Conservation (phyloP, 2,888 invertebrate genomes). For the Agonopterix arenella region DNA sequence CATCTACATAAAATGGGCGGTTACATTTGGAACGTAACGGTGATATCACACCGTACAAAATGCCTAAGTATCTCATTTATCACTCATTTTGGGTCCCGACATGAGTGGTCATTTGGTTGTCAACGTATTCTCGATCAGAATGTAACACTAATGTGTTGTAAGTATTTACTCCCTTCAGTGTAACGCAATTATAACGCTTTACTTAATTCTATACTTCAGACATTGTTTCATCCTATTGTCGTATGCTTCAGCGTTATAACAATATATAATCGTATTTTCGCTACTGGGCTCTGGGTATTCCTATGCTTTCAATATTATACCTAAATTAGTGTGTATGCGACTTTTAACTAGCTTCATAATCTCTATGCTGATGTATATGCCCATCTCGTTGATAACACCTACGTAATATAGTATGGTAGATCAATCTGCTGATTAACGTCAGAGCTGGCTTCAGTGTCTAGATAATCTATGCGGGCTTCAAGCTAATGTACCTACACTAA, state of each 20-base stretch:
- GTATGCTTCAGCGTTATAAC: constrained; percentile 74
- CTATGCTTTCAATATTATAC: constrained; percentile 72
- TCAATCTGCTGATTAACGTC: constrained; percentile 70
- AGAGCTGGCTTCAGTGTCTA: constrained; percentile 75
- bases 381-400: constrained; percentile 69
- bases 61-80: constrained; percentile 52
- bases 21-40: constrained; percentile 27
- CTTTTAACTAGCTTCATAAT: constrained; percentile 72
- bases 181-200: constrained; percentile 66
- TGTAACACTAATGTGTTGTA: constrained; percentile 67
- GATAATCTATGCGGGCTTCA: constrained; percentile 74
- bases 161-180: constrained; percentile 65
- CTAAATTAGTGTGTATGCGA: constrained; percentile 73
- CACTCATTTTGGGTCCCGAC: constrained; percentile 54
- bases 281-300: constrained; percentile 75
- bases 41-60: constrained; percentile 27
- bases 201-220: constrained; percentile 61
- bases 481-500: constrained; percentile 60
- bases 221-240: constrained; percentile 68
- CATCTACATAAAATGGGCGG: constrained; percentile 39
- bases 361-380: constrained; percentile 74
- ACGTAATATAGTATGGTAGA: constrained; percentile 67
- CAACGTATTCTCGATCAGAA: constrained; percentile 46
- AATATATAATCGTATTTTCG: constrained; percentile 50
- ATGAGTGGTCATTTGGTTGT: constrained; percentile 49